phyloP scores from a whole-genome alignment of 2,888 invertebrate genomes.

The Scaptomyza polygonia region DNA sequence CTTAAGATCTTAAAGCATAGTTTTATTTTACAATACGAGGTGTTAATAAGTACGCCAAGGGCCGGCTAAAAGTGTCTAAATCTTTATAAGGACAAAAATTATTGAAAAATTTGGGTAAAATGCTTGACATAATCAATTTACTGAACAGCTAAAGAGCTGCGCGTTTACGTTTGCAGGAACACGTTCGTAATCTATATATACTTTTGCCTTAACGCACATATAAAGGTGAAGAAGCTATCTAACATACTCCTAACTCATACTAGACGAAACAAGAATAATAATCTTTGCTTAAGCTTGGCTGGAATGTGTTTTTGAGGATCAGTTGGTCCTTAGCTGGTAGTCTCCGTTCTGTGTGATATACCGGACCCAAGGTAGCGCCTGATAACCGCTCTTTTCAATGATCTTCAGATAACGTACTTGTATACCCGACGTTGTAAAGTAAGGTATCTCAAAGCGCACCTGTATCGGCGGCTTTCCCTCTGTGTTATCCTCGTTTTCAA shows the following conservation, averaged over 20 bases:
- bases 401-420: conserved; percentile 91
- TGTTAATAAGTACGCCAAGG: conserved; percentile 3
- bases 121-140: conserved; percentile 19
- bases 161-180: conserved; percentile 28
- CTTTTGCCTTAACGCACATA: conserved; percentile 67
- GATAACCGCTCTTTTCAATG: conserved; percentile 99
- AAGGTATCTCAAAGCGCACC: conserved; percentile 99
- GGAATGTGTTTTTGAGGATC: conserved; percentile 76
- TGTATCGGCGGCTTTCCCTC: conserved; percentile 99
- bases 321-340: conserved; percentile 97
- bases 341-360: conserved; percentile 99
- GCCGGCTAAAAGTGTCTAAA: neutral
- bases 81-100: neutral
- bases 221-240: conserved; percentile 58
- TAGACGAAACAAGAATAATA: conserved; percentile 28
- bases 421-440: conserved; percentile 99
- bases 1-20: neutral
- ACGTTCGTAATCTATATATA: conserved; percentile 26
- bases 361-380: conserved; percentile 99
- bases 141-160: conserved; percentile 3
- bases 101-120: conserved; percentile 3
- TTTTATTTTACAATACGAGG: neutral
- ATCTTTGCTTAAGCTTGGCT: conserved; percentile 65
- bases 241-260: conserved; percentile 40
- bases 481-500: conserved; percentile 93